Evolutionary conservation across 2,797 vertebrate species (phyloP), one percentile per base, ranked within the genome.

Genomic region (Pipistrellus nathusii): DNA sequence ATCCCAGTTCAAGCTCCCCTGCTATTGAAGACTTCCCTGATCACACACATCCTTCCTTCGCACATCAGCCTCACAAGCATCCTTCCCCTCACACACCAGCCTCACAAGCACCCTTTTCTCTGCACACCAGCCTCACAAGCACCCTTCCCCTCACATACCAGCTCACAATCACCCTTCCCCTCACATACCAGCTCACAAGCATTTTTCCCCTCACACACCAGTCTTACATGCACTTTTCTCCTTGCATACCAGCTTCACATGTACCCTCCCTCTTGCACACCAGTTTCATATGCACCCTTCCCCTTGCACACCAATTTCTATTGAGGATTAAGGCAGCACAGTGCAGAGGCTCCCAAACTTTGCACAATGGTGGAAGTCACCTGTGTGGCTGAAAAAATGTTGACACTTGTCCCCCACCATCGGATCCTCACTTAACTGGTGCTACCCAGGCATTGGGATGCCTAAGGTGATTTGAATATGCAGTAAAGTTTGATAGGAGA

Each of bases 131-230:
- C 5, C 15, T 4, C 27, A 14, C 62, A 8, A 1, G 6, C 20
- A 2, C 2, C 1, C 25, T 7, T 66, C 1, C 11, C 21, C 25
- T 2, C 2, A 12, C 0, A 44, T 48, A 17, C 41, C 18, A 11
- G 18, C 5, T 1, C 10, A 1, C 1, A 4, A 3, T 1, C 10
- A 1, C 2, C 12, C 17, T n/a, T 66, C 1, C 11, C 21, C 25
- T 2, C 2, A 12, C 0, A 44, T 48, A 17, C 41, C 18, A 11
- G 18, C 5, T 1, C 10, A 1, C 1, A 4, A 3, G 1, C 10
- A 1, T 3, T 13, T 17, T n/a, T 12, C 44, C 32, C 35, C 10
- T 81, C 8, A 17, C 0, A 44, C 68, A 23, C 38, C 15, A 11
- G 21, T 5, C 38, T 18, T 44, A 8, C 44, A 46, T 12, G 44